Percentiles rank a stretch among this genome's conserved stretches.
Conservation (phyloP, 2,113 vertebrate species). For the Hippocampus zosterae region DNA sequence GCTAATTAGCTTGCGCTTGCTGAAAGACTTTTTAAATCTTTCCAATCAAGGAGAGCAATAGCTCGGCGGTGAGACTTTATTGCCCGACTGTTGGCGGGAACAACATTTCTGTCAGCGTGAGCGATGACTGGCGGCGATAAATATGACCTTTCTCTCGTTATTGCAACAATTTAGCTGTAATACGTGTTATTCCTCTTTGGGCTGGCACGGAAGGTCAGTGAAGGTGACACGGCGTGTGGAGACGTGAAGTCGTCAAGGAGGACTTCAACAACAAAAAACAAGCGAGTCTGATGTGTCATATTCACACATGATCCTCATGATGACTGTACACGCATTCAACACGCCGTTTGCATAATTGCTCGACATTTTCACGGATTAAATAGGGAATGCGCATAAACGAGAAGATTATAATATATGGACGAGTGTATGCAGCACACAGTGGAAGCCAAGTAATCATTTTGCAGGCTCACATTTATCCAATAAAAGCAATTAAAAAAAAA, state of each 20-base stretch:
- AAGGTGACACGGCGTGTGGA: not conserved
- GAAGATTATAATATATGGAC: not conserved
- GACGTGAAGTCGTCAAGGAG: slow-evolving; percentile 1
- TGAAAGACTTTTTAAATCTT: slow-evolving; percentile 54
- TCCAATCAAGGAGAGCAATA: slow-evolving; percentile 22
- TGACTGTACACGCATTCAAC: not conserved
- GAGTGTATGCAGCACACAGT: too few species aligned
- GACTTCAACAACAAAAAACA: not conserved
- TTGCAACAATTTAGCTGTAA: slow-evolving; percentile 42
- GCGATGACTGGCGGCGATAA: slow-evolving; percentile 45
- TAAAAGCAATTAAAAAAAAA: too few species aligned
- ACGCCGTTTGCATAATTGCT: not conserved
- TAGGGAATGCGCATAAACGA: not conserved
- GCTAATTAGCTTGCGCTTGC: slow-evolving; percentile 49
- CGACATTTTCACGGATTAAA: not conserved
- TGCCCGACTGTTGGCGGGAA: slow-evolving; percentile 2
- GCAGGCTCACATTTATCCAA: too few species aligned
- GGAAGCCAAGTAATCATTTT: too few species aligned
- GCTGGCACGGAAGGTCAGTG: slow-evolving; percentile 3
- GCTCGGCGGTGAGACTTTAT: not conserved
- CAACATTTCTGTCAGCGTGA: slow-evolving; percentile 42
- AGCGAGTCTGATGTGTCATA: not conserved
- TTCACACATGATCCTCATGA: not conserved
- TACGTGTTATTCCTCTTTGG: slow-evolving; percentile 29
- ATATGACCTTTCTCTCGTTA: slow-evolving; percentile 48